These are phyloP conservation scores for Napeogenes sylphis DNA, from an alignment of 2,888 invertebrate species.

Conservation along the genomic window DNA sequence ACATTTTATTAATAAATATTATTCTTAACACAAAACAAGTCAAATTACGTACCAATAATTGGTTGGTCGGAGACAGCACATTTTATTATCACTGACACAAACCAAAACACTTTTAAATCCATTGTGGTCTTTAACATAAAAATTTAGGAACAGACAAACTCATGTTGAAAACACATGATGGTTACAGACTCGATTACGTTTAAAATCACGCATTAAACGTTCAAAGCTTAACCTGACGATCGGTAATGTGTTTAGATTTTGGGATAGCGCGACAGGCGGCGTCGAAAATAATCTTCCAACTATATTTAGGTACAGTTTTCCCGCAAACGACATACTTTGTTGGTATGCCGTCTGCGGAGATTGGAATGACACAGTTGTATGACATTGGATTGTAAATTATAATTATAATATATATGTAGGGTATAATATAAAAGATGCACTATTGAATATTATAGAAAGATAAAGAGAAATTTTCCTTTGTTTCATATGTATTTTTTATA, in stretches of 20 bases:
- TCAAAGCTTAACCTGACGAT: conserved; percentile 48
- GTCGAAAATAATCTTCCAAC: conserved; percentile 68
- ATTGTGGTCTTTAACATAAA: conserved; percentile 35
- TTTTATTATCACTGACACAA: conserved; percentile 41
- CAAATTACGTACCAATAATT: conserved; percentile 47
- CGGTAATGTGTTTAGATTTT: conserved; percentile 67
- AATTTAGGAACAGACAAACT: background rate
- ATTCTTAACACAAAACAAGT: background rate
- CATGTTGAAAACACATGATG: conserved; percentile 4
- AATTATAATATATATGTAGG: background rate
- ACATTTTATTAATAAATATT: background rate
- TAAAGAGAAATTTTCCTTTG: too few relatives aligned
- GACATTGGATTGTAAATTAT: background rate
- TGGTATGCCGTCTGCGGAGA: conserved; percentile 39
- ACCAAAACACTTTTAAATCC: conserved; percentile 38
- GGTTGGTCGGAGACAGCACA: conserved; percentile 38
- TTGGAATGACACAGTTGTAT: conserved; percentile 5
- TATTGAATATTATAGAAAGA: too few relatives aligned
- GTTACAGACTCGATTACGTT: conserved; percentile 14
- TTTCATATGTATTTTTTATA: too few relatives aligned
- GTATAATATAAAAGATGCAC: too few relatives aligned
- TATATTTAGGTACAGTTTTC: conserved; percentile 72
- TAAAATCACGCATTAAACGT: conserved; percentile 53
- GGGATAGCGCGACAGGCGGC: conserved; percentile 59
- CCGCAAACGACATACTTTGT: conserved; percentile 73